phyloP scores from a whole-genome alignment of 2,797 vertebrate genomes.

The Iguana delicatissima region DNA sequence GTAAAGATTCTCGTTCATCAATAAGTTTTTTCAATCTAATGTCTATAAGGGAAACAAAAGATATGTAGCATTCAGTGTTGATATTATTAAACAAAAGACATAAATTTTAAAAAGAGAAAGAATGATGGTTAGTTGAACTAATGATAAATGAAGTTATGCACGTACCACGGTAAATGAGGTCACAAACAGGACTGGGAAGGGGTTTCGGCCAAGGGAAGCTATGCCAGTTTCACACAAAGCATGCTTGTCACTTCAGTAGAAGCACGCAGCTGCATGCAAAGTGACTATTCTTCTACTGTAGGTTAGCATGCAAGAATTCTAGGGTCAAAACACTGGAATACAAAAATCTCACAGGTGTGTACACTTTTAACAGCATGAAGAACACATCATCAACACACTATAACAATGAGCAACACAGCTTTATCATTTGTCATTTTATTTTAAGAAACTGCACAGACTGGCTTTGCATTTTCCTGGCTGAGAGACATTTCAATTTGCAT shows the following conservation, averaged over 20 bases:
- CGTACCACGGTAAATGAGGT: constrained; percentile 86
- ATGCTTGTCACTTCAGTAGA: constrained; percentile 77
- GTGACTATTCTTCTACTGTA: constrained; percentile 84
- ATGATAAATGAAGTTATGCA: constrained; percentile 76
- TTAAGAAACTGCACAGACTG: constrained; percentile 18
- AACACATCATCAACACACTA: constrained; percentile 41
- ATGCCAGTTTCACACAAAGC: constrained; percentile 76
- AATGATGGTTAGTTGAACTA: constrained; percentile 68
- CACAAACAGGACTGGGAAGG: constrained; percentile 81
- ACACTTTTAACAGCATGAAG: constrained; percentile 51
- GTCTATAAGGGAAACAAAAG: constrained; percentile 83
- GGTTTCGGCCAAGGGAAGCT: constrained; percentile 79
- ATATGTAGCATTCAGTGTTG: constrained; percentile 48
- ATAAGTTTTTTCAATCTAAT: constrained; percentile 87
- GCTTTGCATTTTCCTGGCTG: constrained; percentile 24
- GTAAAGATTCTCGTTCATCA: constrained; percentile 89
- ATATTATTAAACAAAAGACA: accelerated
- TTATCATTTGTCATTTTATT: constrained; percentile 15
- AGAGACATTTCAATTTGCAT: not conserved
- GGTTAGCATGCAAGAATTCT: constrained; percentile 84
- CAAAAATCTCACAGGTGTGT: constrained; percentile 84
- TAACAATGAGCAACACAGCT: constrained; percentile 16
- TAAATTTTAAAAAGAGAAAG: not conserved
- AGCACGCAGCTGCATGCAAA: constrained; percentile 89
- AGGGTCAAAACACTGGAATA: constrained; percentile 85